Evolutionary conservation across 2,797 vertebrate species (phyloP).

Genomic region (Gallinago nigripennis): DNA sequence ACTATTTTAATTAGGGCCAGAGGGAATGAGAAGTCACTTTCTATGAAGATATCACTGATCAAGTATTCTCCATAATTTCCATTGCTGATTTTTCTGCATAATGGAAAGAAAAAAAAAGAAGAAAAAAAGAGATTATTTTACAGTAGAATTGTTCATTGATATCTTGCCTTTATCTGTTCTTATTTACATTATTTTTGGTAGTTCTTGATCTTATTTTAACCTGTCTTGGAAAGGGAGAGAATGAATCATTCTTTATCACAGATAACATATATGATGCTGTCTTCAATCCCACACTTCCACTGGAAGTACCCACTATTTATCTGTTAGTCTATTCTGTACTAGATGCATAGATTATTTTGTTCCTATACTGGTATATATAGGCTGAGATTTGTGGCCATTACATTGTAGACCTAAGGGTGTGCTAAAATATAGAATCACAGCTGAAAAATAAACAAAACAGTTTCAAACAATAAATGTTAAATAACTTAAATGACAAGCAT

Average conservation of each 20-base stretch:
- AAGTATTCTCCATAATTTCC: not conserved
- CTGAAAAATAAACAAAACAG: not conserved
- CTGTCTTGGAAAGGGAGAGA: not conserved
- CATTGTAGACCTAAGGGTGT: fast-evolving
- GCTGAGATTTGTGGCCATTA: not conserved
- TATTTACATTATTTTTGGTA: no score
- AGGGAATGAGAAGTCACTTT: not conserved
- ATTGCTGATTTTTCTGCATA: not conserved
- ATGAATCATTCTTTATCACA: not conserved
- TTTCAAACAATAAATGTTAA: not conserved
- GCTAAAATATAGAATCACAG: not conserved
- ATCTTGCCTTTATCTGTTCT: not conserved
- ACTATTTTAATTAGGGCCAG: not conserved
- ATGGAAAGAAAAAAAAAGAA: not conserved
- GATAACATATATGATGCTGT: not conserved
- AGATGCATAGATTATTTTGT: not conserved
- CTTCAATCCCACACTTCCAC: not conserved
- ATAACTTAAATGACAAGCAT: not conserved
- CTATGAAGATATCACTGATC: not conserved
- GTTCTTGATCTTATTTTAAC: not conserved
- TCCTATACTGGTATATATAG: not conserved
- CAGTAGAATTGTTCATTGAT: not conserved
- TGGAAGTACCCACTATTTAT: not conserved
- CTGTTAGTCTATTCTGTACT: not conserved
- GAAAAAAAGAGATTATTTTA: not conserved